These are phyloP conservation scores for Denticeps clupeoides DNA, from an alignment of 2,797 vertebrate genomes.

Conservation along the genomic window DNA sequence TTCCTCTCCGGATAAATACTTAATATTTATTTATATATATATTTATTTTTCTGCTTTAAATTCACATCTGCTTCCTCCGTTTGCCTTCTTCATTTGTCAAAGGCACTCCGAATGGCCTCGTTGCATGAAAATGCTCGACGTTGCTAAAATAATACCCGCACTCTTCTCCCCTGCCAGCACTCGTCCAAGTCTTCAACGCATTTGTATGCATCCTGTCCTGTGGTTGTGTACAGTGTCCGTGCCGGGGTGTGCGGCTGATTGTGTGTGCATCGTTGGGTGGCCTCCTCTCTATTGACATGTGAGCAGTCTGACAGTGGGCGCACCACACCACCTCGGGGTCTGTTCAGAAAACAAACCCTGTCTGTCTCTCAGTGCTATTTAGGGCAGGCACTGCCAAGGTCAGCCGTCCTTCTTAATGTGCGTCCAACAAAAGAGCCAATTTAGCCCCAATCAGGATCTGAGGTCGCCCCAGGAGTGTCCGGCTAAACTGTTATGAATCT, in stretches of 20 bases:
- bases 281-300: slow-evolving; percentile 19
- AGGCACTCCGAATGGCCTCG: too few species aligned
- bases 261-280: slow-evolving; percentile 6
- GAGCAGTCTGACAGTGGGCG: slow-evolving; percentile 23
- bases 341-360: slow-evolving; percentile 27
- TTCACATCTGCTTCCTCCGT: too few species aligned
- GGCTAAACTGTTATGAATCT: slow-evolving; percentile 38
- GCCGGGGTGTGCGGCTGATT: background rate
- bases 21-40: too few species aligned
- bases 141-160: too few species aligned
- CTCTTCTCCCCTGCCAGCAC: too few species aligned
- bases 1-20: too few species aligned
- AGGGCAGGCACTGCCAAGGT: slow-evolving; percentile 35
- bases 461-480: slow-evolving; percentile 23
- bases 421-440: slow-evolving; percentile 39
- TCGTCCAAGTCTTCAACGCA: too few species aligned
- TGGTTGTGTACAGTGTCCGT: background rate
- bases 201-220: background rate
- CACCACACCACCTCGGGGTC: slow-evolving; percentile 23
- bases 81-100: too few species aligned
- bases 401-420: slow-evolving; percentile 38
- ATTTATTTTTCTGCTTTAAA: too few species aligned
- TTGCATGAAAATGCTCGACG: too few species aligned
- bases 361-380: slow-evolving; percentile 30
- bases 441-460: slow-evolving; percentile 37